Base-by-base conservation (phyloP, 1,140 invertebrate genomes). In the Drosophila busckii region DNA sequence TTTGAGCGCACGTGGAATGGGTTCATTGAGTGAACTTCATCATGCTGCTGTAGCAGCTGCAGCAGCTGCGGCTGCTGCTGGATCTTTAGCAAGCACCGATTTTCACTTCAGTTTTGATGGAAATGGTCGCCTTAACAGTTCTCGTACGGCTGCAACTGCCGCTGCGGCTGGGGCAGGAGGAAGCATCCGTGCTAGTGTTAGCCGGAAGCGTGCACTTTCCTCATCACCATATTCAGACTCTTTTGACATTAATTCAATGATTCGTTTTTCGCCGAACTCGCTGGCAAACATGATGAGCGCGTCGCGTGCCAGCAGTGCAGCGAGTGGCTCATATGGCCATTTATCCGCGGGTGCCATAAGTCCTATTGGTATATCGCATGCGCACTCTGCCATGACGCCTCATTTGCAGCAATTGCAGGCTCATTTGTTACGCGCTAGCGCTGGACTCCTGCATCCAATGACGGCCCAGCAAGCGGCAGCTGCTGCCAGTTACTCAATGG, bases 151-250 rank as follows among this genome's bases (percentile, higher is more conserved):
- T n/a, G n/a, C n/a, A n/a, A n/a, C n/a, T n/a, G n/a, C n/a, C n/a
- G 88, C 5, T 87, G 88, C 54, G 67, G 28, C 6, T 20, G 15
- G 6, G 54, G 7, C n/a, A n/a, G 13, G 29, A 9, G 86, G 89
- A 2, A 89, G 89, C 70, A 75, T 92, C 86, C 71, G 91, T 52
- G 84, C 91, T 87, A 92, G 93, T 29, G 92, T 93, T 16, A 93
- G 93, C 76, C 91, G 96, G 17, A 99, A 98, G 85, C 90, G 97
- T 32, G 96, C 97, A 0, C 89, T 98, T 0, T 98, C 96, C 32
- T 96, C 95, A 86, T 98, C 96, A 7, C 96, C 97, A 0, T 97
- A 98, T 70, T 96, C 96, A 0, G 96, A 98, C 86, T 95, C 95
- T 6, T 92, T 98, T 76, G 96, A 98, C 87, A 93, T 99, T 70